Base-by-base conservation (phyloP, 53 echinoderm and acorn worm genomes). In the Arbacia lixula region DNA sequence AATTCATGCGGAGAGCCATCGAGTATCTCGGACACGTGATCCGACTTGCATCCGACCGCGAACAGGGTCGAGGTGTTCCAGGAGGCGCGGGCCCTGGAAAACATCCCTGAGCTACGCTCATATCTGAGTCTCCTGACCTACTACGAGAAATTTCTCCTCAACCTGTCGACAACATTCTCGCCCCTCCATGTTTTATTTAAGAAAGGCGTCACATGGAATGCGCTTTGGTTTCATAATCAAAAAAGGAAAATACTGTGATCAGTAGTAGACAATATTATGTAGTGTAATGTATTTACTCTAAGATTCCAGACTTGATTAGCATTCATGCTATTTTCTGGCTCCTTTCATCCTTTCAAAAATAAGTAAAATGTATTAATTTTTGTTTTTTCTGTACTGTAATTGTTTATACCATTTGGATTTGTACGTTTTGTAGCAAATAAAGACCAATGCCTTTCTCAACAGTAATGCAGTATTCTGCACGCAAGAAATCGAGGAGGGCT, bases 371-470 rank as follows among this genome's bases (percentile, higher is more conserved):
- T n/a, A n/a, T n/a, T n/a, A n/a, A n/a, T n/a, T n/a, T n/a, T n/a
- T n/a, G n/a, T n/a, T n/a, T n/a, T n/a, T n/a, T n/a, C n/a, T n/a
- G n/a, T n/a, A n/a, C n/a, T n/a, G n/a, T n/a, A n/a, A n/a, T n/a
- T n/a, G n/a, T n/a, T n/a, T n/a, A n/a, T n/a, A n/a, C n/a, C n/a
- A n/a, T n/a, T n/a, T n/a, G n/a, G n/a, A n/a, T n/a, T n/a, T n/a
- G n/a, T n/a, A n/a, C n/a, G n/a, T n/a, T n/a, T n/a, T n/a, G n/a
- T n/a, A n/a, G n/a, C n/a, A 46, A 46, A 46, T 46, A 8, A 46
- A 90, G 33, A 92, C 89, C 2, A 85, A 92, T 38, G 89, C 86
- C 32, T 89, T 92, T 67, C 38, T 92, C 3, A 89, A 89, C 75
- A 79, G 46, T 46, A 66, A 77, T 27, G 54, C 84, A 5, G 84